Percentiles rank a stretch among this genome's conserved stretches.
Conservation (phyloP, 2,888 invertebrate genomes). For the Diarsia brunnea region DNA sequence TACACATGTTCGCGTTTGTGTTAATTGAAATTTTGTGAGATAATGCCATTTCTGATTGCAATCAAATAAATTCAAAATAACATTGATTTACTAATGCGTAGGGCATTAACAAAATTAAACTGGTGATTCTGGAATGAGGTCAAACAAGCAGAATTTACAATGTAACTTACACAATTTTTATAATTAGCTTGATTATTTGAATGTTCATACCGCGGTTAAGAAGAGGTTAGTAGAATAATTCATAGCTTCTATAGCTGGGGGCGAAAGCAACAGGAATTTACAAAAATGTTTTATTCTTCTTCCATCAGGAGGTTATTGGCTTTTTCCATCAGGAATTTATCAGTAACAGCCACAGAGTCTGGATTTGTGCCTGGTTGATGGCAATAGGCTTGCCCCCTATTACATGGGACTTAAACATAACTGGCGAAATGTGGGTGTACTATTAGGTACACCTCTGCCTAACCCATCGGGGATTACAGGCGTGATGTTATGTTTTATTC, state of each 20-base stretch:
- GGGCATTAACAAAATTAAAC: neutral
- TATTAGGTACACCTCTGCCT: too few relatives aligned
- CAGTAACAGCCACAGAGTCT: too few relatives aligned
- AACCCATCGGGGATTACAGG: too few relatives aligned
- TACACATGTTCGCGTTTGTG: neutral
- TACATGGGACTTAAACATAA: too few relatives aligned
- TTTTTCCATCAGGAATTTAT: too few relatives aligned
- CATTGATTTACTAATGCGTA: neutral
- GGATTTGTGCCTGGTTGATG: too few relatives aligned
- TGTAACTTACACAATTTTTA: neutral
- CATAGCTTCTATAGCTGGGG: neutral
- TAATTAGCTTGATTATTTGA: neutral
- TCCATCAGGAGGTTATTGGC: too few relatives aligned
- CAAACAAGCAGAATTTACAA: neutral
- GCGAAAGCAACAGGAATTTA: neutral
- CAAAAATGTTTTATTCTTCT: too few relatives aligned
- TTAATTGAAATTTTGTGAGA: conserved; percentile 15
- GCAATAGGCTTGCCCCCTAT: too few relatives aligned
- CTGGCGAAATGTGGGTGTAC: too few relatives aligned
- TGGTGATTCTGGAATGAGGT: neutral
- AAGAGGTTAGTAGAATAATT: neutral
- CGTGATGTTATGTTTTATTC: too few relatives aligned
- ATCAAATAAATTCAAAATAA: neutral
- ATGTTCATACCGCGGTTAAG: neutral
- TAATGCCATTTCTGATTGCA: conserved; percentile 6